These are phyloP conservation scores for Sebastes hubbsi DNA, from an alignment of 2,797 vertebrate species.

Conservation along the genomic window DNA sequence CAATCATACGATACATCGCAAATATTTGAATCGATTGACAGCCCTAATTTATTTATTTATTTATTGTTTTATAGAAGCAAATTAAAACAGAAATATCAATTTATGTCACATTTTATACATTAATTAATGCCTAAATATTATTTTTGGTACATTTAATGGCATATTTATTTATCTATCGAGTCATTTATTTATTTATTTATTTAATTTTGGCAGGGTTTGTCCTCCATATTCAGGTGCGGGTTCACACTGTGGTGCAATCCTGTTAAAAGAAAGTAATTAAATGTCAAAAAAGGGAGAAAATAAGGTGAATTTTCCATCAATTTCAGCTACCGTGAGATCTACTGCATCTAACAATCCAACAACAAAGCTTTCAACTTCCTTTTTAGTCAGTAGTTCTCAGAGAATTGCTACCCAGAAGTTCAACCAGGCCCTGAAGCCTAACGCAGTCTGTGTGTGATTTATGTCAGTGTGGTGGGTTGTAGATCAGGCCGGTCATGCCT, in stretches of 20 bases:
- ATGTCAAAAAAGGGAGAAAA: neutral
- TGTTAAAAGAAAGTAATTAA: neutral
- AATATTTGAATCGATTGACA: too few species aligned
- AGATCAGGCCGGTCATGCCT: slow-evolving; percentile 67
- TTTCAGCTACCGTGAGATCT: neutral
- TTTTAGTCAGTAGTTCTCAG: slow-evolving; percentile 4
- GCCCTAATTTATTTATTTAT: too few species aligned
- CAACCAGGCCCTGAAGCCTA: slow-evolving; percentile 39
- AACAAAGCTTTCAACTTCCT: neutral
- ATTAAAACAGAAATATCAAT: too few species aligned
- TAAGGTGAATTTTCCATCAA: neutral
- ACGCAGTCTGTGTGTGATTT: slow-evolving; percentile 51
- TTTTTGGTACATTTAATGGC: too few species aligned
- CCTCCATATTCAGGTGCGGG: neutral
- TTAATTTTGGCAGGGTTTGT: too few species aligned
- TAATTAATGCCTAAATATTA: too few species aligned
- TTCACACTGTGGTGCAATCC: neutral
- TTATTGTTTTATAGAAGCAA: too few species aligned
- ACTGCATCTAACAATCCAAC: neutral
- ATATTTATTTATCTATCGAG: too few species aligned
- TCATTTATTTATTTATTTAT: too few species aligned
- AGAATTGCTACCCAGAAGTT: slow-evolving; percentile 46
- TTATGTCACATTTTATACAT: too few species aligned
- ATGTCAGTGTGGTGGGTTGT: slow-evolving; percentile 46
- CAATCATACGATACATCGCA: too few species aligned